A percentile compares a stretch with the other conserved stretches of the same genome.
phyloP scores from a whole-genome alignment of 1,140 invertebrate genomes.

The Drosophila tropicalis region DNA sequence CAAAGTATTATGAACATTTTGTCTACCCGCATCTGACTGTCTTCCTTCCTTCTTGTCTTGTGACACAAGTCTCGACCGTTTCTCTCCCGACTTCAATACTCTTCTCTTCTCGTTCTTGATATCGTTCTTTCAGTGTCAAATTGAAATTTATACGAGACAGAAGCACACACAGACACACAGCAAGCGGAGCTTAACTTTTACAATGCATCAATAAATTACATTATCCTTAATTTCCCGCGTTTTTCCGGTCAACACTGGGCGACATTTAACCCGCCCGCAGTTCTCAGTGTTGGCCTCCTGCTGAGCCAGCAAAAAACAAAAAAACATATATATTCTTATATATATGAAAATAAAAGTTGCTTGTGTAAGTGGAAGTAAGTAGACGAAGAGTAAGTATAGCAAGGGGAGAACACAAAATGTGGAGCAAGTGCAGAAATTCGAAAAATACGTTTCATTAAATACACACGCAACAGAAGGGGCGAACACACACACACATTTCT shows the following conservation, averaged over 20 bases:
- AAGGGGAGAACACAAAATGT: conserved; percentile 10
- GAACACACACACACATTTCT: background rate
- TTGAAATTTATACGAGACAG: conserved; percentile 74
- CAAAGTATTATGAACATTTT: conserved; percentile 47
- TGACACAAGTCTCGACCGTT: background rate
- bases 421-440: conserved; percentile 24
- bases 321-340: too few relatives aligned
- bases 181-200: conserved; percentile 74
- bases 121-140: conserved; percentile 49
- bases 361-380: background rate
- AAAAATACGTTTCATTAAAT: conserved; percentile 51
- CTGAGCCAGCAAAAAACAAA: conserved; percentile 57
- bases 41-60: conserved; percentile 1
- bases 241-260: conserved; percentile 71
- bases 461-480: conserved; percentile 6
- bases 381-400: background rate
- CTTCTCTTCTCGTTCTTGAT: conserved; percentile 2
- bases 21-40: conserved; percentile 39
- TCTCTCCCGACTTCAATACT: background rate
- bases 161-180: conserved; percentile 19
- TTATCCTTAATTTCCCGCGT: conserved; percentile 79
- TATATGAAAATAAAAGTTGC: conserved; percentile 3
- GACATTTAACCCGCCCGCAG: conserved; percentile 73
- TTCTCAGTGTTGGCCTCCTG: conserved; percentile 35
- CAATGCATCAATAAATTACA: conserved; percentile 79